These are phyloP conservation scores for Trimorus sp. DNA, from an alignment of 2,888 invertebrate genomes.

Conservation along the genomic window DNA sequence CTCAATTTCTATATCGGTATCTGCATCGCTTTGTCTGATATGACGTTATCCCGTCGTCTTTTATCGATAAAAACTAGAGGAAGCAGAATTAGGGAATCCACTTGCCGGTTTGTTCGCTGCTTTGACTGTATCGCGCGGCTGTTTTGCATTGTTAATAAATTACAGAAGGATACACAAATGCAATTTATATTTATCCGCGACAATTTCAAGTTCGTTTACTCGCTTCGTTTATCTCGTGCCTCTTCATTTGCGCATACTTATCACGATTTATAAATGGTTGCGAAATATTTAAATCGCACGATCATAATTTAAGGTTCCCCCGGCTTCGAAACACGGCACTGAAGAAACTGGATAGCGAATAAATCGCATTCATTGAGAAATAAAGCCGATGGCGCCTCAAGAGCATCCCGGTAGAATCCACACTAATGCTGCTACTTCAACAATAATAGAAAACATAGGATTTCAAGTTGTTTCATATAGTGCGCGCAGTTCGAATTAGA, in stretches of 20 bases:
- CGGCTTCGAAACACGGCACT: slow-evolving; percentile 14
- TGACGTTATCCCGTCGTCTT: slow-evolving; percentile 50
- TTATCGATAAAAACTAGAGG: slow-evolving; percentile 52
- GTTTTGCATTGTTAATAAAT: slow-evolving; percentile 3
- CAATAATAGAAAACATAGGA: slow-evolving; percentile 56
- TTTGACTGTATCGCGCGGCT: slow-evolving; percentile 16
- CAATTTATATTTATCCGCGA: neutral
- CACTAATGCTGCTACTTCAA: slow-evolving; percentile 47
- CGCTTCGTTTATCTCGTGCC: neutral
- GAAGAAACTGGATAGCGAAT: slow-evolving; percentile 47
- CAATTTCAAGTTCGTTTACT: slow-evolving; percentile 1
- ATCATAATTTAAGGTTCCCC: slow-evolving; percentile 41
- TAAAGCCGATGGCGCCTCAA: slow-evolving; percentile 35
- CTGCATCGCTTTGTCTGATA: slow-evolving; percentile 66
- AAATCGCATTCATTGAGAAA: slow-evolving; percentile 54
- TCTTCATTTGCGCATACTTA: neutral
- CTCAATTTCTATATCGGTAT: slow-evolving; percentile 78
- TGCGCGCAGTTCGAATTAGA: slow-evolving; percentile 29
- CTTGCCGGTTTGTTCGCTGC: slow-evolving; percentile 14
- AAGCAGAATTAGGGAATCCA: slow-evolving; percentile 30
- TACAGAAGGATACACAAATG: neutral
- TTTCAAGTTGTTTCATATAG: slow-evolving; percentile 53
- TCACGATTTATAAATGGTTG: slow-evolving; percentile 14
- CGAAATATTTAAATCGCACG: slow-evolving; percentile 33
- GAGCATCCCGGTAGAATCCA: slow-evolving; percentile 35